phyloP scores from a whole-genome alignment of 2,113 vertebrate species.

The Nycticebus coucang region DNA sequence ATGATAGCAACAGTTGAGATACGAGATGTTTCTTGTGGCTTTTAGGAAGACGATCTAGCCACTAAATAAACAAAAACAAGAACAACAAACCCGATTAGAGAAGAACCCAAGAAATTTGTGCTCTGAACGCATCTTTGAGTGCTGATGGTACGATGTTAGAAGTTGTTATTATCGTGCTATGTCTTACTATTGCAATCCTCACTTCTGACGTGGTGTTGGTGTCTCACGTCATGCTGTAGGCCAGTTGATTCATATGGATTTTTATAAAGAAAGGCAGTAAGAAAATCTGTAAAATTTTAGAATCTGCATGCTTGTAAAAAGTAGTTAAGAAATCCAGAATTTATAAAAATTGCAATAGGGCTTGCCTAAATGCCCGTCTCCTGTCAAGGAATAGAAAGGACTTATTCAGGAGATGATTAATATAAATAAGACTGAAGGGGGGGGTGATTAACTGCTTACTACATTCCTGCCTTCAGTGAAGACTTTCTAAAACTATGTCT shows the following conservation, averaged over 20 bases:
- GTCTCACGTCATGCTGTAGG: neutral
- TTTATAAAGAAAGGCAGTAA: neutral
- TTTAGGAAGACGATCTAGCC: neutral
- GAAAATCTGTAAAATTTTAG: neutral
- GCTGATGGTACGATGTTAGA: neutral
- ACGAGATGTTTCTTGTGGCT: neutral
- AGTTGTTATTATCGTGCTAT: neutral
- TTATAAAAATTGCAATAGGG: neutral
- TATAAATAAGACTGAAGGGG: neutral
- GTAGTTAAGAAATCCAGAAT: constrained; percentile 17
- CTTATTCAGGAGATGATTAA: constrained; percentile 3
- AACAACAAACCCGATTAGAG: neutral
- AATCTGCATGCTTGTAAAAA: constrained; percentile 34
- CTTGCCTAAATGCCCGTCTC: neutral
- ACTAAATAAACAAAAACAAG: neutral
- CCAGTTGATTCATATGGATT: neutral
- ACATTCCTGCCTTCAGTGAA: constrained; percentile 12
- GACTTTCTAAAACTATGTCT: neutral
- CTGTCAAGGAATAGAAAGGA: neutral
- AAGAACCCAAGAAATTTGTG: neutral
- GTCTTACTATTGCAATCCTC: neutral
- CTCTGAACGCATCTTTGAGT: neutral
- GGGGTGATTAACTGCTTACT: constrained; percentile 17
- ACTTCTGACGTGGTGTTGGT: neutral
- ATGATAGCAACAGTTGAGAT: neutral